Conservation (phyloP, 2,113 vertebrate species). For the Patagioenas fasciata region DNA sequence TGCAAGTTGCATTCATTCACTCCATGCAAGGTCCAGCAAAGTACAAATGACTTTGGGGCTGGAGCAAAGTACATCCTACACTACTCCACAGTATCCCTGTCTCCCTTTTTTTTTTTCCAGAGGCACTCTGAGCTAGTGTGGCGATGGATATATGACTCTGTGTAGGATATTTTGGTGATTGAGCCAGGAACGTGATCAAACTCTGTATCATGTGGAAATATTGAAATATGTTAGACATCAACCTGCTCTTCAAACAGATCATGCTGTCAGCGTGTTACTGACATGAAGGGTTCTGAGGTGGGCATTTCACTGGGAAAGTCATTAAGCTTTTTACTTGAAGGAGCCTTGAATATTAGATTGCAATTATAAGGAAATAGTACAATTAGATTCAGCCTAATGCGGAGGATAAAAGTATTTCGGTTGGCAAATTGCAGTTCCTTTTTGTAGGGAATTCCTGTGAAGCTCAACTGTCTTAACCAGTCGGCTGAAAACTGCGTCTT, state of each 20-base stretch:
- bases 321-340: not conserved
- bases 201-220: not conserved
- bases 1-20: rapidly evolving
- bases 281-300: not conserved
- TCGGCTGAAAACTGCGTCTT: not conserved
- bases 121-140: not conserved
- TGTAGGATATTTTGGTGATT: not conserved
- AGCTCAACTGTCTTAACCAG: not conserved
- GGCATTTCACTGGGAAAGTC: not conserved
- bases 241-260: not conserved
- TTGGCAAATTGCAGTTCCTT: slow-evolving; percentile 27
- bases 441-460: slow-evolving; percentile 38
- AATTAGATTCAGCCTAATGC: slow-evolving; percentile 47
- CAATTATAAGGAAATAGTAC: slow-evolving; percentile 12
- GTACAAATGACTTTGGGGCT: not conserved
- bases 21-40: rapidly evolving
- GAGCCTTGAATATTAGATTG: not conserved
- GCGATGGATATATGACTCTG: not conserved
- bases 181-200: not conserved
- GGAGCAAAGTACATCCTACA: not conserved
- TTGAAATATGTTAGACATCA: not conserved
- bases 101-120: no score
- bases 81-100: rapidly evolving
- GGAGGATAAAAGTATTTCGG: slow-evolving; percentile 46
- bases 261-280: not conserved